Base-by-base conservation (phyloP, 1,140 invertebrate species). In the Lineus longissimus region DNA sequence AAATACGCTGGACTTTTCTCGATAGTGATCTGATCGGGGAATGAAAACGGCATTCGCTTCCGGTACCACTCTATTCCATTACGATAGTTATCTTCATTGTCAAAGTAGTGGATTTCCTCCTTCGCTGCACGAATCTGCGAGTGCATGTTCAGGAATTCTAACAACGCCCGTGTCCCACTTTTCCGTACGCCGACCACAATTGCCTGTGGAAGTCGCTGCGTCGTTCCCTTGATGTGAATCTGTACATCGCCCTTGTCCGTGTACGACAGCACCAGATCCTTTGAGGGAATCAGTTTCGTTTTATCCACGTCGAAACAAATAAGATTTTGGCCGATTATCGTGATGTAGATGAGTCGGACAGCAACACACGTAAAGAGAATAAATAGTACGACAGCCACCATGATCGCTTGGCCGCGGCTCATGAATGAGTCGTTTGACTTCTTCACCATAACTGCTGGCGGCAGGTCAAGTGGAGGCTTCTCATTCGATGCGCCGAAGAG, bases 1-100 rank as follows among this genome's bases (percentile, higher is more conserved):
- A 85, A 85, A 73, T 85, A 85, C 25, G 81, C 76, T 11, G 84
- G 84, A 40, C 81, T 85, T 70, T 85, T 85, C 69, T 85, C 84
- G 17, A 85, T 75, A 1, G 83, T 84, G 29, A 85, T 74, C 69
- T 83, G 78, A 31, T 71, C 65, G 11, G 67, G 60, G n/a, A 64
- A 67, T 6, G 80, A 77, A 51, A 59, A 73, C 17, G 79, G 80
- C 80, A 81, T 81, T 19, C 71, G 64, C 29, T 74, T 72, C 29
- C 75, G 71, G 71, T 84, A 84, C 82, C 82, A 84, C 17, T 83
- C 80, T 9, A 84, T 69, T 9, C 83, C 83, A 2, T 73, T 55
- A 7, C 64, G 62, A 63, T 82, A 84, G 47, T 78, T 79, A 13
- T 68, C 66, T 56, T 83, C 71, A 64, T 79, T 73, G 66, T 84